Evolutionary conservation across 2,113 vertebrate species (phyloP).

Genomic region (Phylloscopus trochilus): DNA sequence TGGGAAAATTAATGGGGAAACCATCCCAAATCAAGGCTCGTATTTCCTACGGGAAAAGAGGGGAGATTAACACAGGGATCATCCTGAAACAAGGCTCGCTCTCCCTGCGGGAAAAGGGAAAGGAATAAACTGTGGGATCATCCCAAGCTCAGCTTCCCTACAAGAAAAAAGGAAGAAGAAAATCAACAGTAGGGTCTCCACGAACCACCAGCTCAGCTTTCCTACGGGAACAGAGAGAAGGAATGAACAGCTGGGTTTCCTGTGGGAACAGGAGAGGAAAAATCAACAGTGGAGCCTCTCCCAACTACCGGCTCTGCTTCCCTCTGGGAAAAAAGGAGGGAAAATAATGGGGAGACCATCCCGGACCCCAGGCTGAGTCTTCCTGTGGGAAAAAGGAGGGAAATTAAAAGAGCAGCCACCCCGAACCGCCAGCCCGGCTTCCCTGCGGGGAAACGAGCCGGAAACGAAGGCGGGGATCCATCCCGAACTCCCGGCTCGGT

Average conservation of each 20-base stretch:
- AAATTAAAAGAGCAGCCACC: not conserved
- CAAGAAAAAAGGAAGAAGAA: fast-evolving
- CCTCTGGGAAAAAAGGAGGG: fast-evolving
- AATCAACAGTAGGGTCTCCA: not conserved
- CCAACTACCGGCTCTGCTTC: not conserved
- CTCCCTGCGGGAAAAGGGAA: not conserved
- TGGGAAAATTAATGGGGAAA: fast-evolving
- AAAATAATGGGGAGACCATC: not conserved
- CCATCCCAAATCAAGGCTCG: not conserved
- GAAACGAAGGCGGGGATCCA: not conserved
- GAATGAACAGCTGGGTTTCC: not conserved
- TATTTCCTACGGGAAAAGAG: fast-evolving
- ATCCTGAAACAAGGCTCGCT: fast-evolving
- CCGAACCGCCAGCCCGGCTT: not conserved
- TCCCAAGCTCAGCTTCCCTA: not conserved
- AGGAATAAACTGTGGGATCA: not conserved
- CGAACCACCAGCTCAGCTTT: not conserved
- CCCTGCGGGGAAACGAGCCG: not conserved
- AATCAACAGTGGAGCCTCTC: fast-evolving
- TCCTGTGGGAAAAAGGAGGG: fast-evolving
- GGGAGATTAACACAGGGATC: not conserved
- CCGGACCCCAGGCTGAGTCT: not conserved
- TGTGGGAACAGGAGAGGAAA: not conserved
- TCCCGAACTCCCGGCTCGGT: not conserved
- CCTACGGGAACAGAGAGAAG: not conserved